phyloP scores from a whole-genome alignment of 2,797 vertebrate species.

The Cossypha dichroa region DNA sequence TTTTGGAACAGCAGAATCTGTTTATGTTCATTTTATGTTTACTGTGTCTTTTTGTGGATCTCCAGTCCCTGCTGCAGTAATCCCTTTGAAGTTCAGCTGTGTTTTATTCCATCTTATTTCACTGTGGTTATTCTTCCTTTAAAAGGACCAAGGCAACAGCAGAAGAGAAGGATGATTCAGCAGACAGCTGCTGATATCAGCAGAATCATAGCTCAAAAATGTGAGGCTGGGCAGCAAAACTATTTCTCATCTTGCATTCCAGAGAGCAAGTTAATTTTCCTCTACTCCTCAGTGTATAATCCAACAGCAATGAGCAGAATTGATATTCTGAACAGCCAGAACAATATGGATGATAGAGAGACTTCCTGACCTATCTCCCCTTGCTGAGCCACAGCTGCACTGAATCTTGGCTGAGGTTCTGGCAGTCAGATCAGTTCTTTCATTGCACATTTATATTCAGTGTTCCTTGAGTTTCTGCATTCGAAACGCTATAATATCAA shows the following conservation, averaged over 20 bases:
- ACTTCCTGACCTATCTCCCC: neutral
- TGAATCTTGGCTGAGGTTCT: neutral
- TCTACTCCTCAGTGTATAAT: neutral
- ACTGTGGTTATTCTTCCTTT: neutral
- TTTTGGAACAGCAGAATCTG: neutral
- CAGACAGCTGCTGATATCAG: slow-evolving; percentile 15
- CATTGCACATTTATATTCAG: neutral
- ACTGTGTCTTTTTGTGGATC: neutral
- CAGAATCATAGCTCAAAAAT: slow-evolving; percentile 30
- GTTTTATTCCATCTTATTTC: neutral
- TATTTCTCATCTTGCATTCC: neutral
- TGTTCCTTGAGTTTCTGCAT: neutral
- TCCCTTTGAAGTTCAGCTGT: neutral
- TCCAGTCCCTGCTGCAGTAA: neutral
- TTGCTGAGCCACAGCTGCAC: neutral
- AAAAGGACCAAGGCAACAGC: neutral
- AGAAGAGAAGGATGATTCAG: slow-evolving; percentile 25
- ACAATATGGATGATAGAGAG: neutral
- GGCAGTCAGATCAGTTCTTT: neutral
- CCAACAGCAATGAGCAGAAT: neutral
- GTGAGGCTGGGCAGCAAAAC: slow-evolving; percentile 15
- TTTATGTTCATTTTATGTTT: neutral
- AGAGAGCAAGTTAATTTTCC: slow-evolving; percentile 13
- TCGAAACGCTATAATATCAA: neutral
- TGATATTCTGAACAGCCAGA: neutral